Conservation (phyloP, 2,888 invertebrate genomes). For the Acrocera orbiculus region DNA sequence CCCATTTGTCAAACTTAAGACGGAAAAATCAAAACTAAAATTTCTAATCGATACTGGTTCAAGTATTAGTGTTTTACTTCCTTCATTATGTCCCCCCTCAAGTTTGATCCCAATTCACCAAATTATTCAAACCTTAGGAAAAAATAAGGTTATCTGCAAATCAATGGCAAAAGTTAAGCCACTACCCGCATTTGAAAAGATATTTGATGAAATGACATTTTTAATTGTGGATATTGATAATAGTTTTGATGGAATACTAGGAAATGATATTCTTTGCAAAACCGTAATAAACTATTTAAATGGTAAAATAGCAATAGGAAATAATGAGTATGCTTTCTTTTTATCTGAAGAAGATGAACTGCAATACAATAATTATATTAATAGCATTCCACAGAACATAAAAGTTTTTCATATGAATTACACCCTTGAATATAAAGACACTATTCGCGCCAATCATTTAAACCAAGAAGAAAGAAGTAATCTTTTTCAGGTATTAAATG, state of each 20-base stretch:
- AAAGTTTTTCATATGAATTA: neutral
- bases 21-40: neutral
- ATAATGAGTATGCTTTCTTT: constrained; percentile 1
- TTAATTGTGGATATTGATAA: neutral
- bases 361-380: neutral
- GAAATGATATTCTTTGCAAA: neutral
- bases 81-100: neutral
- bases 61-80: neutral
- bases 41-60: constrained; percentile 2
- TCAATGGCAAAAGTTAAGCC: neutral
- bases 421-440: neutral
- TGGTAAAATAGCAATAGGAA: neutral
- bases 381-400: neutral
- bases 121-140: neutral
- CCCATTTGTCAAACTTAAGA: neutral
- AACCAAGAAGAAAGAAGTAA: constrained; percentile 3
- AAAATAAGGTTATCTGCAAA: neutral
- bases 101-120: neutral
- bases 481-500: neutral
- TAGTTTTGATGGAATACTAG: neutral
- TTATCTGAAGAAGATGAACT: neutral
- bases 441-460: neutral
- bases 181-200: neutral
- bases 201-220: neutral
- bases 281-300: neutral